phyloP scores from a whole-genome alignment of 2,113 vertebrate species.

The Petroica traversi region DNA sequence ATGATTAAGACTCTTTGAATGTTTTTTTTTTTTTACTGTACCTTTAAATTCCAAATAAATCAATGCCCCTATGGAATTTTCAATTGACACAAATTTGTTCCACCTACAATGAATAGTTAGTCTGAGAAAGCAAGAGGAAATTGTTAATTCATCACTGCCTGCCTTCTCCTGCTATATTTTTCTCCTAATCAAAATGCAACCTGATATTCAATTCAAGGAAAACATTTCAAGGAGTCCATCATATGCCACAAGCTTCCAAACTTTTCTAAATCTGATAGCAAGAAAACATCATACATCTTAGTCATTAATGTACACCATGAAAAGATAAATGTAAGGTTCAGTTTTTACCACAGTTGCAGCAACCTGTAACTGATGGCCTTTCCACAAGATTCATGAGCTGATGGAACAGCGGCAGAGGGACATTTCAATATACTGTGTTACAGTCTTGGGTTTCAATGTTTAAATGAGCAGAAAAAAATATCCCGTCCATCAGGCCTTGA shows the following conservation, averaged over 20 bases:
- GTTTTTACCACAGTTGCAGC: not conserved
- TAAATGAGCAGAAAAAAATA: not conserved
- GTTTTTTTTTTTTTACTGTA: conserved; percentile 13
- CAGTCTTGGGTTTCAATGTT: conserved; percentile 19
- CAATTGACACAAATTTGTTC: conserved; percentile 47
- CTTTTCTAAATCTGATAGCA: conserved; percentile 8
- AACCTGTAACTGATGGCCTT: conserved; percentile 26
- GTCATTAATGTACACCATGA: not conserved
- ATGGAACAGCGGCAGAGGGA: not conserved
- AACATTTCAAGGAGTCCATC: conserved; percentile 34
- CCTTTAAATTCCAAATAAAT: conserved; percentile 26
- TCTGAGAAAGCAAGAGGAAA: conserved; percentile 37
- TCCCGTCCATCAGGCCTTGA: not conserved
- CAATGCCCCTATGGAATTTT: conserved; percentile 13
- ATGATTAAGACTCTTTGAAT: not conserved
- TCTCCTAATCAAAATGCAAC: conserved; percentile 45
- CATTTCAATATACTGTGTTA: not conserved
- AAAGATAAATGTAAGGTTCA: conserved; percentile 27
- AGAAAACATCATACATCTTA: conserved; percentile 3
- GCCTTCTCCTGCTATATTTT: not conserved
- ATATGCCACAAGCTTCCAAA: conserved; percentile 1
- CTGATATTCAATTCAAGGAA: conserved; percentile 31
- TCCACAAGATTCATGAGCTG: conserved; percentile 47
- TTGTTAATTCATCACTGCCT: conserved; percentile 55
- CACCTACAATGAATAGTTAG: conserved; percentile 40